Evolutionary conservation across 2,113 vertebrate genomes (phyloP).

Genomic region (Callithrix jacchus): DNA sequence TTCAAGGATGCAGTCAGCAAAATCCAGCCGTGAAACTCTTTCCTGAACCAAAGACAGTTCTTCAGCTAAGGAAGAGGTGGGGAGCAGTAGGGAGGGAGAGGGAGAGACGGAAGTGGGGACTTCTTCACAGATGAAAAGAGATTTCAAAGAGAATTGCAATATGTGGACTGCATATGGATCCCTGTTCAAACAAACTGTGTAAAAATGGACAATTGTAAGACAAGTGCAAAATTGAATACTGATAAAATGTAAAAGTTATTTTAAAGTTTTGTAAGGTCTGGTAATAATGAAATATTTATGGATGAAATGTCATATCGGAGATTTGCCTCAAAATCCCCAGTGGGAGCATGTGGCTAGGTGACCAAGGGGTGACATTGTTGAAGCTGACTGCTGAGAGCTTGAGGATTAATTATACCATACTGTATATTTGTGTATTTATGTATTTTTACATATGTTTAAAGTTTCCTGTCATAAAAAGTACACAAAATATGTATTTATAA

Average conservation of each 20-base stretch:
- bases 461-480: background rate
- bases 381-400: background rate
- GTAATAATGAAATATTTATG: background rate
- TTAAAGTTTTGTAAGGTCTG: background rate
- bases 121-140: background rate
- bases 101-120: background rate
- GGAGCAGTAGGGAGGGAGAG: rapidly evolving
- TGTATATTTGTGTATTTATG: background rate
- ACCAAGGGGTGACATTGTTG: background rate
- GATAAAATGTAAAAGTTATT: background rate
- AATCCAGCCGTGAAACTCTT: background rate
- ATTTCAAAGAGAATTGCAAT: background rate
- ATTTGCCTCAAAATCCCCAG: background rate
- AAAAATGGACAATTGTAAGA: background rate
- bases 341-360: background rate
- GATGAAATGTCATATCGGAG: background rate
- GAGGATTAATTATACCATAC: background rate
- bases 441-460: background rate
- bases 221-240: background rate
- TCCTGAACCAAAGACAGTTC: background rate
- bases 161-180: background rate
- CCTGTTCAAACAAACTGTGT: background rate
- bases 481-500: background rate
- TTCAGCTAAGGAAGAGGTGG: background rate
- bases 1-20: background rate